These are phyloP conservation scores for Mesembrinibis cayennensis DNA, from an alignment of 2,113 vertebrate species.

Conservation along the genomic window DNA sequence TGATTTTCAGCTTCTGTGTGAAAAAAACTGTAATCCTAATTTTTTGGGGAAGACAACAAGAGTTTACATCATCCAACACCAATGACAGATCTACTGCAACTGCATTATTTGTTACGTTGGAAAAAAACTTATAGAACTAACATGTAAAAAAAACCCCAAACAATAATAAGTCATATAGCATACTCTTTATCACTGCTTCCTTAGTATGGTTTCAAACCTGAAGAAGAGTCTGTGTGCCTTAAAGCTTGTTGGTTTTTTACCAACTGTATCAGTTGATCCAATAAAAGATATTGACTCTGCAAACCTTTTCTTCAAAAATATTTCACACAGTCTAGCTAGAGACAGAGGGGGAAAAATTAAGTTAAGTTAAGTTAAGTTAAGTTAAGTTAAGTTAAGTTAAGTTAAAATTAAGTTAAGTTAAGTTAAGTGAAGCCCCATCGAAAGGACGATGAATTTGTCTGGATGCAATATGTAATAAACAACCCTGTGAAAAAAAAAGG, in stretches of 20 bases:
- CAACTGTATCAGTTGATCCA: background rate
- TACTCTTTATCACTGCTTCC: background rate
- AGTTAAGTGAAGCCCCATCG: background rate
- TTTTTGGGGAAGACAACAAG: background rate
- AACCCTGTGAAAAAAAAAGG: slow-evolving; percentile 48
- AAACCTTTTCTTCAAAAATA: slow-evolving; percentile 21
- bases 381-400: no score
- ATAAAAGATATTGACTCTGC: slow-evolving; percentile 29
- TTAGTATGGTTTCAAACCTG: background rate
- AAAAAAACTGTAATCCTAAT: background rate
- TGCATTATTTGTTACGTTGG: background rate
- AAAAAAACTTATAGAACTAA: background rate
- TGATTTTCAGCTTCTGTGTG: background rate
- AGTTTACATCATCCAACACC: background rate
- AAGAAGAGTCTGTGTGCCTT: background rate
- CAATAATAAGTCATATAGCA: background rate
- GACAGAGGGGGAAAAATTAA: slow-evolving; percentile 5
- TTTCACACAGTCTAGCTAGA: slow-evolving; percentile 37
- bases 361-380: no score
- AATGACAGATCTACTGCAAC: background rate
- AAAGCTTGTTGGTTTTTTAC: background rate
- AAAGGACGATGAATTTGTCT: slow-evolving; percentile 50
- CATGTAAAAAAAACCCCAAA: background rate
- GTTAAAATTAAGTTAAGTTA: no score
- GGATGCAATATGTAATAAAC: slow-evolving; percentile 64